Conservation (phyloP, 2,888 invertebrate species). For the Drosophila quasianomalipes region DNA sequence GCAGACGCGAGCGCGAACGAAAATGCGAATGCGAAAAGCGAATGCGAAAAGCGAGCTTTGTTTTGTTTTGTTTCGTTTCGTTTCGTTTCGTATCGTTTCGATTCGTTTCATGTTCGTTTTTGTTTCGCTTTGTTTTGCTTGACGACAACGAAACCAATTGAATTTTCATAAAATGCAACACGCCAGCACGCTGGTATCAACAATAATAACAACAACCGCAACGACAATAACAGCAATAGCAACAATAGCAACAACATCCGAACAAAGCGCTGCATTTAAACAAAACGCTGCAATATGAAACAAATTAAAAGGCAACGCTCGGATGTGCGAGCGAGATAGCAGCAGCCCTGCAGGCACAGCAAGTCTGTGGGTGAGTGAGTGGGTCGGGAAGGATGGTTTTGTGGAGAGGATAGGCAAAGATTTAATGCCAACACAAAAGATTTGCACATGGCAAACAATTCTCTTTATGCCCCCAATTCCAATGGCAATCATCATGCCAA, state of each 20-base stretch:
- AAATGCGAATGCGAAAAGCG: slow-evolving; percentile 14
- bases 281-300: slow-evolving; percentile 79
- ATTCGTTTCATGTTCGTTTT: slow-evolving; percentile 9
- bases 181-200: slow-evolving; percentile 45
- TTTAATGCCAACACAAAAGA: slow-evolving; percentile 67
- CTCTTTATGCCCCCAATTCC: slow-evolving; percentile 56
- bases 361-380: background rate
- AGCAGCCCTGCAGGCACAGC: background rate
- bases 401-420: slow-evolving; percentile 35
- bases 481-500: slow-evolving; percentile 43
- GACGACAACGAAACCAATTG: slow-evolving; percentile 71
- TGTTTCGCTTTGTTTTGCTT: slow-evolving; percentile 58
- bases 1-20: slow-evolving; percentile 41
- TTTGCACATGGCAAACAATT: slow-evolving; percentile 71
- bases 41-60: slow-evolving; percentile 18
- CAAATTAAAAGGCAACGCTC: slow-evolving; percentile 74
- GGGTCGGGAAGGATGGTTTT: background rate
- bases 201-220: slow-evolving; percentile 52
- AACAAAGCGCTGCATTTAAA: slow-evolving; percentile 73
- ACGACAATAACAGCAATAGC: slow-evolving; percentile 39
- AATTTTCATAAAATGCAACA: slow-evolving; percentile 76
- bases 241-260: slow-evolving; percentile 27
- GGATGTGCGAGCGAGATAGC: slow-evolving; percentile 28
- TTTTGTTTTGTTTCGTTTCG: slow-evolving; percentile 20
- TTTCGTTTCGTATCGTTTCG: background rate